A percentile compares a stretch with the other conserved stretches of the same genome.
phyloP scores from a whole-genome alignment of 2,113 vertebrate species.

The Charadrius vociferus region DNA sequence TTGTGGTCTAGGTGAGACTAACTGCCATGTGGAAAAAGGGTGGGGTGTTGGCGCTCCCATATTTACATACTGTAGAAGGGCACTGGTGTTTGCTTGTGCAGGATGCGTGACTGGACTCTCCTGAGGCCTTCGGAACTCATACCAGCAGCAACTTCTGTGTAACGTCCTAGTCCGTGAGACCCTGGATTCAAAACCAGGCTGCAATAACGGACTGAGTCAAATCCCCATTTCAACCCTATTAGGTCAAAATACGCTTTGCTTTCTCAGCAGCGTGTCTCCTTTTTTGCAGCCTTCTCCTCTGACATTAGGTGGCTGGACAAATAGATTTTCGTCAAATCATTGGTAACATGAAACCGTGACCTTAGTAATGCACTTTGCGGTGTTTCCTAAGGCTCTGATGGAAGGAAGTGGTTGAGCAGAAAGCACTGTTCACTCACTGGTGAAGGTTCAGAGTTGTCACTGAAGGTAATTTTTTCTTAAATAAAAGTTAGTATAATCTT shows the following conservation, averaged over 20 bases:
- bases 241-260: neutral
- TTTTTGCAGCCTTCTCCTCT: neutral
- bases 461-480: neutral
- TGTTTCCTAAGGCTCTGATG: neutral
- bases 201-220: neutral
- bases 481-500: neutral
- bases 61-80: conserved; percentile 44
- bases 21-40: conserved; percentile 26
- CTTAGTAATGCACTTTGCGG: neutral
- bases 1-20: neutral
- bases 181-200: neutral
- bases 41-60: conserved; percentile 45
- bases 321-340: neutral
- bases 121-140: neutral
- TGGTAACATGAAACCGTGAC: neutral
- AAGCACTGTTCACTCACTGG: neutral
- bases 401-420: neutral
- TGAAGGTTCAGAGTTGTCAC: neutral
- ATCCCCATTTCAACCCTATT: neutral
- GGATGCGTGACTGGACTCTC: neutral
- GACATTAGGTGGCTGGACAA: neutral
- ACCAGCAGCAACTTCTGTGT: neutral
- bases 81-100: conserved; percentile 19
- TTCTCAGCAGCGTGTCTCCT: neutral
- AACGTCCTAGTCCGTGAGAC: neutral